These are phyloP conservation scores for Scolopax bukidnonensis DNA, from an alignment of 2,797 vertebrate genomes.

Conservation along the genomic window DNA sequence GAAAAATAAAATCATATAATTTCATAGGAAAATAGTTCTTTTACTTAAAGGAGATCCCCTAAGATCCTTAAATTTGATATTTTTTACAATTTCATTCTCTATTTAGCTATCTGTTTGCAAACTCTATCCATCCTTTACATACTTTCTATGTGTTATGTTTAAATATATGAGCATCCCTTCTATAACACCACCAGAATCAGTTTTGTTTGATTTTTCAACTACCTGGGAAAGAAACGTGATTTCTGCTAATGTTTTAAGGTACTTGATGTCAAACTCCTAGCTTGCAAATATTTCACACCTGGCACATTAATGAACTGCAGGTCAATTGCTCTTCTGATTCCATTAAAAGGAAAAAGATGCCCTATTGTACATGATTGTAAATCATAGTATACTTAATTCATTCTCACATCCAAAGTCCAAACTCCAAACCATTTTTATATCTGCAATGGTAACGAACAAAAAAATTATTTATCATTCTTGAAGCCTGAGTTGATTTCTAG, in stretches of 20 bases:
- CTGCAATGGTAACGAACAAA: neutral
- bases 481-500: neutral
- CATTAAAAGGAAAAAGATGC: neutral
- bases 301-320: neutral
- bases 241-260: neutral
- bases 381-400: neutral
- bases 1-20: neutral
- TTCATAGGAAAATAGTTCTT: neutral
- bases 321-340: constrained; percentile 14
- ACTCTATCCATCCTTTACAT: neutral
- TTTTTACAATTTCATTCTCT: neutral
- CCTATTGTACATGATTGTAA: neutral
- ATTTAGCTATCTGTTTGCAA: neutral
- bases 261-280: neutral
- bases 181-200: neutral
- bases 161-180: neutral
- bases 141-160: neutral
- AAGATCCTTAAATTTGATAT: neutral
- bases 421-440: neutral
- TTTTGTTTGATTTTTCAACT: neutral
- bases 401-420: neutral
- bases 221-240: neutral
- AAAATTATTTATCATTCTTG: neutral
- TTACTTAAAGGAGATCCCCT: rapidly evolving
- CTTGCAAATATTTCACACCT: neutral